These are phyloP conservation scores for Aurelia sp. DNA, from an alignment of 30 jellyfish, hydroid and myxozoan genomes.

Conservation along the genomic window DNA sequence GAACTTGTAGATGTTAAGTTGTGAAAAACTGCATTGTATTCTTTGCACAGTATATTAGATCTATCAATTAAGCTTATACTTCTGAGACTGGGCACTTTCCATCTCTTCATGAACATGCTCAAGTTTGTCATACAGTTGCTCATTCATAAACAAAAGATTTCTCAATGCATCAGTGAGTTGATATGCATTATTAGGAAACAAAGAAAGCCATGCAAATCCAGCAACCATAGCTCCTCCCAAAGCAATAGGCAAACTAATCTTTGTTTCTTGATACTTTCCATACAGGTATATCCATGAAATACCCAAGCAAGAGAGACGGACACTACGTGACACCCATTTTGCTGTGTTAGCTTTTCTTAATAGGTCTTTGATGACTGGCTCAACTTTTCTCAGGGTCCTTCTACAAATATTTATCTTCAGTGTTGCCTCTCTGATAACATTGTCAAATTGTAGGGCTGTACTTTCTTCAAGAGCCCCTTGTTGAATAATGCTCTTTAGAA, in stretches of 20 bases:
- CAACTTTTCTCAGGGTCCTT: not conserved
- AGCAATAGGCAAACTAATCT: constrained; percentile 4
- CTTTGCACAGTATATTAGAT: too few relatives aligned
- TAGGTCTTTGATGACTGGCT: not conserved
- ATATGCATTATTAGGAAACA: constrained; percentile 7
- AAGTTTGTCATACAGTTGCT: constrained; percentile 5
- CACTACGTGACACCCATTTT: constrained; percentile 21
- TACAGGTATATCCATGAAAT: constrained; percentile 12
- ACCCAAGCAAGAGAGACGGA: constrained; percentile 21
- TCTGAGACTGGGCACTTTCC: not conserved
- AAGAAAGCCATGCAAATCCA: constrained; percentile 9
- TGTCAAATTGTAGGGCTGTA: constrained; percentile 2
- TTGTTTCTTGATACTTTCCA: not conserved
- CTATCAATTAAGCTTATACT: too few relatives aligned
- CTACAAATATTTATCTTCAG: not conserved
- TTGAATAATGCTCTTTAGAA: too few relatives aligned
- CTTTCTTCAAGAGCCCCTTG: too few relatives aligned
- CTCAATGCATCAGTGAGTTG: constrained; percentile 3
- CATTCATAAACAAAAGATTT: not conserved
- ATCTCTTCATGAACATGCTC: not conserved
- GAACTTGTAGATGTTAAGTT: too few relatives aligned
- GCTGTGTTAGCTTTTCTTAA: not conserved
- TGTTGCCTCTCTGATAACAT: constrained; percentile 1
- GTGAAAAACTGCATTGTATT: too few relatives aligned
- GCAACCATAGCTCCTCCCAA: constrained; percentile 9